phyloP scores from a whole-genome alignment of 2,797 vertebrate species.

The Manis pentadactyla region DNA sequence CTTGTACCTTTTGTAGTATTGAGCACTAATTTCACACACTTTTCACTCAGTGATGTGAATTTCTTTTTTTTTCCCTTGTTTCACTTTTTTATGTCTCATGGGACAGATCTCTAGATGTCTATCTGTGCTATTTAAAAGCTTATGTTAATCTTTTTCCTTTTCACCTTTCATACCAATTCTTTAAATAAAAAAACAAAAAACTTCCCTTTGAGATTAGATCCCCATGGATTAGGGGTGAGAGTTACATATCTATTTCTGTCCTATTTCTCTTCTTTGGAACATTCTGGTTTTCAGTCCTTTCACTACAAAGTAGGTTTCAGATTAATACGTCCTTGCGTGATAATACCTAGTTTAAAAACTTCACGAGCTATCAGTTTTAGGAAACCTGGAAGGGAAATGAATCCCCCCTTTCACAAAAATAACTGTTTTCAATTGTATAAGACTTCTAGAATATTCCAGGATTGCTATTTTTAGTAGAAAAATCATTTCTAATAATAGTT shows the following conservation, averaged over 20 bases:
- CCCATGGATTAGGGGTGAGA: background rate
- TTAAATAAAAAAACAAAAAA: background rate
- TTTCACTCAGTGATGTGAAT: background rate
- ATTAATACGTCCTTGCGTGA: background rate
- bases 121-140: background rate
- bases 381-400: conserved; percentile 36
- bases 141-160: background rate
- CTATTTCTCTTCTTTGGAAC: background rate
- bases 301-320: background rate
- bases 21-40: background rate
- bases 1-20: background rate
- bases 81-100: background rate
- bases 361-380: background rate
- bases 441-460: background rate
- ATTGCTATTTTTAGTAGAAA: background rate
- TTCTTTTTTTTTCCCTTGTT: background rate
- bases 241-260: background rate
- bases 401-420: background rate
- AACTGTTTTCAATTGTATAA: background rate
- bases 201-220: conserved; percentile 14
- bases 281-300: background rate
- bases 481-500: background rate
- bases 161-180: background rate
- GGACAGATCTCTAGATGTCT: background rate
- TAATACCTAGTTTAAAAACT: background rate